Conservation (phyloP, 2,113 vertebrate genomes). For the Copsychus sechellarum region DNA sequence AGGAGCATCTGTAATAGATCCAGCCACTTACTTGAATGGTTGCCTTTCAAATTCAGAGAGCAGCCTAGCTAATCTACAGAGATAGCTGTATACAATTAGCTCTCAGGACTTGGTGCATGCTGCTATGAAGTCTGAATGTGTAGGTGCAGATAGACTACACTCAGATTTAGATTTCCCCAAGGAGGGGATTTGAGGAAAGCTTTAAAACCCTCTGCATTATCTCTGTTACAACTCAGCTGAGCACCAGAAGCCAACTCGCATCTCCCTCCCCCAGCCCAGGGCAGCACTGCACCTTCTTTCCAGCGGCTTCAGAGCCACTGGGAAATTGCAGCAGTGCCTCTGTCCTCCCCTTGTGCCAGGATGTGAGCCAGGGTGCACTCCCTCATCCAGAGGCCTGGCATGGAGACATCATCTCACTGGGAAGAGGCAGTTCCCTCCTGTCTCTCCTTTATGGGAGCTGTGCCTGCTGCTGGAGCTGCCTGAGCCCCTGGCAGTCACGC, state of each 20-base stretch:
- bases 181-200: neutral
- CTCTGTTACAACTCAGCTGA: neutral
- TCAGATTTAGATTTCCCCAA: neutral
- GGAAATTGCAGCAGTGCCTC: neutral
- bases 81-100: neutral
- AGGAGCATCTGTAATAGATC: neutral
- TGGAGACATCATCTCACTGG: neutral
- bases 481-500: neutral
- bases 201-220: neutral
- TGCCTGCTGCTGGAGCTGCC: neutral
- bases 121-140: neutral
- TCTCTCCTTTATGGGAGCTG: neutral
- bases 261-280: neutral
- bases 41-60: neutral
- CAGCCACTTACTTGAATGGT: neutral
- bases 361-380: neutral
- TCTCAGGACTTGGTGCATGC: neutral
- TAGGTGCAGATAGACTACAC: rapidly evolving
- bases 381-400: neutral
- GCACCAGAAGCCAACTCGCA: neutral
- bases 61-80: neutral
- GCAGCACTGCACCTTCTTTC: neutral
- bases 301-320: neutral
- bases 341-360: neutral
- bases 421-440: neutral